Percentiles rank a stretch among this genome's conserved stretches.
These are phyloP conservation scores for Notechis scutatus DNA, from an alignment of 2,113 vertebrate species.

Conservation along the genomic window DNA sequence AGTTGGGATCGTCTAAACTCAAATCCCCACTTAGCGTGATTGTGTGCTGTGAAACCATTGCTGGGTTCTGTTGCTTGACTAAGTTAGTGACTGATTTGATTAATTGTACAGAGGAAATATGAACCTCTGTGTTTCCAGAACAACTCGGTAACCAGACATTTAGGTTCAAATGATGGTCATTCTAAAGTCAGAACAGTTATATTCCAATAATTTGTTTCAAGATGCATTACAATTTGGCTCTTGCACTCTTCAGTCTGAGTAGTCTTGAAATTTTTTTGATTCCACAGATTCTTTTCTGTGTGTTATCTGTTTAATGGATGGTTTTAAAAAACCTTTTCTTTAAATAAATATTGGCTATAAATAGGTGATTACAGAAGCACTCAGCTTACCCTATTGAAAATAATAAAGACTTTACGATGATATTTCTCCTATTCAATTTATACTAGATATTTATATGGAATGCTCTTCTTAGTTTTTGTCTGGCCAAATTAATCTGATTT, in stretches of 20 bases:
- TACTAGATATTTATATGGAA: constrained; percentile 40
- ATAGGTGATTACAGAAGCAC: constrained; percentile 64
- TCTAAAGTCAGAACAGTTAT: background rate
- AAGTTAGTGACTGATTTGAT: background rate
- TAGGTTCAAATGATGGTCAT: background rate
- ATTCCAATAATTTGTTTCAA: constrained; percentile 9
- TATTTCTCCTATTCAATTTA: constrained; percentile 50
- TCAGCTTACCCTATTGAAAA: constrained; percentile 51
- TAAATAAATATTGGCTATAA: constrained; percentile 61
- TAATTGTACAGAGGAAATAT: background rate
- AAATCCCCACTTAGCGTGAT: background rate
- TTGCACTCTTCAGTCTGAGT: background rate
- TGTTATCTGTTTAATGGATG: constrained; percentile 47
- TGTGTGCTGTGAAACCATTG: background rate
- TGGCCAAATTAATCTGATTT: constrained; percentile 21
- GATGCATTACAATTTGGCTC: background rate
- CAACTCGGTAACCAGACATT: background rate
- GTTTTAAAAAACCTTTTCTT: constrained; percentile 52
- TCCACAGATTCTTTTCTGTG: constrained; percentile 58
- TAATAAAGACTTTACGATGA: constrained; percentile 49
- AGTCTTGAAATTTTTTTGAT: constrained; percentile 29
- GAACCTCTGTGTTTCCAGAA: background rate
- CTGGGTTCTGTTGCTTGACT: background rate
- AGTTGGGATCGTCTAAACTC: background rate
- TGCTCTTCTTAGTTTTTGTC: constrained; percentile 36